phyloP scores from a whole-genome alignment of 2,113 vertebrate species.

The Colaptes auratus region DNA sequence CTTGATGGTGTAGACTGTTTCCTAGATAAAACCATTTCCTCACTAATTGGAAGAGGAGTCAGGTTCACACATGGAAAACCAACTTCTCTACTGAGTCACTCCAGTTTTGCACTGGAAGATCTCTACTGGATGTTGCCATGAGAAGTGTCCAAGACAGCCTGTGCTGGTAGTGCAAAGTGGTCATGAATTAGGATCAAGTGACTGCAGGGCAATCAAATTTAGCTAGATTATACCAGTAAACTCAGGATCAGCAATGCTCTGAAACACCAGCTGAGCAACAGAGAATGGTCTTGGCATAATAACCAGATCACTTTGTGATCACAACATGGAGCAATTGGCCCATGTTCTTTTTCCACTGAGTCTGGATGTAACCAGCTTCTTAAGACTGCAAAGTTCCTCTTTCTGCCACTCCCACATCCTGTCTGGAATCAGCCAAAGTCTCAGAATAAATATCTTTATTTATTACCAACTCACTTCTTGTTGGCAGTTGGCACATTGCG shows the following conservation, averaged over 20 bases:
- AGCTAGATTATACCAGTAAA: background rate
- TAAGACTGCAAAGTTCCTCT: background rate
- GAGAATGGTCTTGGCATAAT: background rate
- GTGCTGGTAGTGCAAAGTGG: background rate
- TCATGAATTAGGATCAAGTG: background rate
- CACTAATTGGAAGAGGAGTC: background rate
- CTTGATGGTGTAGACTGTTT: background rate
- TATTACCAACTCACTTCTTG: background rate
- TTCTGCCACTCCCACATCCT: background rate
- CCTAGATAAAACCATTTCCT: constrained; percentile 23
- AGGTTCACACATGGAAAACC: background rate
- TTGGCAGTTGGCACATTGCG: background rate
- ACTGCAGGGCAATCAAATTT: background rate
- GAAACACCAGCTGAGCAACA: background rate
- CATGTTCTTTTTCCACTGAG: background rate
- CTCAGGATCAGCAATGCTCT: background rate
- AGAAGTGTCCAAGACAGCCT: background rate
- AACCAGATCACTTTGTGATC: background rate
- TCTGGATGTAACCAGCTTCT: background rate
- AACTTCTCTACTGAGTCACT: background rate
- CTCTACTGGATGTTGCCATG: background rate
- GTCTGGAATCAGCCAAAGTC: background rate
- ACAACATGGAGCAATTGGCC: background rate
- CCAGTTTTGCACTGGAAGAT: background rate
- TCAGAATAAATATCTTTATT: constrained; percentile 3